Conservation (phyloP, 2,797 vertebrate genomes). For the Chiloscyllium punctatum region DNA sequence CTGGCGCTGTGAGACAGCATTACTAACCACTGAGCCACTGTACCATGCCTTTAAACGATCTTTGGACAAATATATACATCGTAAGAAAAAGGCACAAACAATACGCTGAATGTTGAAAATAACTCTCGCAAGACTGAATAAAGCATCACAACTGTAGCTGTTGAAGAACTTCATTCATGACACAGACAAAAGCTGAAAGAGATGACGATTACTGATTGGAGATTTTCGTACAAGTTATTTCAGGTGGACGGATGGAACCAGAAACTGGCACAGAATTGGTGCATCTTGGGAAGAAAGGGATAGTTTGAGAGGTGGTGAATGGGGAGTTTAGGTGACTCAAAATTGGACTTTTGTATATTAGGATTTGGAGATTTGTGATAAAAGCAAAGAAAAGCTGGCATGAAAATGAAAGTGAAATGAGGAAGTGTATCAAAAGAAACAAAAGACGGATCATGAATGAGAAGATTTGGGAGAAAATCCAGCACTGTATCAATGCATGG, state of each 20-base stretch:
- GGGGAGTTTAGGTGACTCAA: not conserved
- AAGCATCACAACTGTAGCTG: not conserved
- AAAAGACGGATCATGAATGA: not conserved
- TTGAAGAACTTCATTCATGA: not conserved
- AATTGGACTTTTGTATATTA: not conserved
- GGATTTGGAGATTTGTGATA: not conserved
- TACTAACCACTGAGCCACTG: too few relatives aligned
- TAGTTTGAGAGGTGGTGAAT: not conserved
- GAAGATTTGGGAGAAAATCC: not conserved
- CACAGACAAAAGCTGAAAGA: not conserved
- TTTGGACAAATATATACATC: too few relatives aligned
- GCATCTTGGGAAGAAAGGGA: not conserved
- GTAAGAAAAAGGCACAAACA: not conserved
- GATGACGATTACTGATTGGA: not conserved
- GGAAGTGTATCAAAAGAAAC: not conserved
- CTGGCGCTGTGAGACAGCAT: too few relatives aligned
- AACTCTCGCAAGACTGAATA: not conserved
- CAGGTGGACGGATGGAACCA: not conserved
- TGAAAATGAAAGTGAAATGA: not conserved
- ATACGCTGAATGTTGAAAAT: not conserved
- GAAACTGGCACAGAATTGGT: not conserved
- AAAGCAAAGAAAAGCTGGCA: not conserved
- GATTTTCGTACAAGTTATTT: not conserved
- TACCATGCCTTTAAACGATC: too few relatives aligned
- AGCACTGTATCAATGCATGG: not conserved